These are phyloP conservation scores for Phylloscopus trochilus DNA, from an alignment of 2,113 vertebrate genomes.

Conservation along the genomic window DNA sequence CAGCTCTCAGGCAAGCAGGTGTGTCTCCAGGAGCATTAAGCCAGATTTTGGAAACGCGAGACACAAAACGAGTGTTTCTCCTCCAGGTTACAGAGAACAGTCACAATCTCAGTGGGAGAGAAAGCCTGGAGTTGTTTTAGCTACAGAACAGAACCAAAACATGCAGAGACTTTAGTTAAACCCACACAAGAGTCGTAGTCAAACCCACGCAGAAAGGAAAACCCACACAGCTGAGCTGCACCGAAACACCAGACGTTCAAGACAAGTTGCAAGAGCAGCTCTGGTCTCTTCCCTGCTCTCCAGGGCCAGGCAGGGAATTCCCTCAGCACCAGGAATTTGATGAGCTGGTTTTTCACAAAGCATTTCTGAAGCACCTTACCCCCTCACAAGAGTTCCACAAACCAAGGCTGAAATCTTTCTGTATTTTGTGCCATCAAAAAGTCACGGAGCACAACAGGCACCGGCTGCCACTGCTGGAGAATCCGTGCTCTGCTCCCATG, in stretches of 20 bases:
- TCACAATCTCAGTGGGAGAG: background rate
- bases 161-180: background rate
- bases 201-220: background rate
- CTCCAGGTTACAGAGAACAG: background rate
- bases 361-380: background rate
- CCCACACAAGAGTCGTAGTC: conserved; percentile 6
- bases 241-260: background rate
- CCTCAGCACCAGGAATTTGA: background rate
- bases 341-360: background rate
- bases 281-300: background rate
- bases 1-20: accelerated
- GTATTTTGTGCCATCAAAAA: background rate
- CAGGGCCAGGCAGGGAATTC: background rate
- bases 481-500: accelerated
- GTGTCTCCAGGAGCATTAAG: accelerated
- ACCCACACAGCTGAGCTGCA: background rate
- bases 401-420: background rate
- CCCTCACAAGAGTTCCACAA: background rate
- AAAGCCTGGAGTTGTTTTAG: background rate
- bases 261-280: background rate
- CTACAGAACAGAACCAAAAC: background rate
- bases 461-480: accelerated
- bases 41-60: background rate
- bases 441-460: accelerated
- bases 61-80: background rate